Evolutionary conservation across 1,140 invertebrate genomes (phyloP).

Genomic region (Megalonaias nervosa): DNA sequence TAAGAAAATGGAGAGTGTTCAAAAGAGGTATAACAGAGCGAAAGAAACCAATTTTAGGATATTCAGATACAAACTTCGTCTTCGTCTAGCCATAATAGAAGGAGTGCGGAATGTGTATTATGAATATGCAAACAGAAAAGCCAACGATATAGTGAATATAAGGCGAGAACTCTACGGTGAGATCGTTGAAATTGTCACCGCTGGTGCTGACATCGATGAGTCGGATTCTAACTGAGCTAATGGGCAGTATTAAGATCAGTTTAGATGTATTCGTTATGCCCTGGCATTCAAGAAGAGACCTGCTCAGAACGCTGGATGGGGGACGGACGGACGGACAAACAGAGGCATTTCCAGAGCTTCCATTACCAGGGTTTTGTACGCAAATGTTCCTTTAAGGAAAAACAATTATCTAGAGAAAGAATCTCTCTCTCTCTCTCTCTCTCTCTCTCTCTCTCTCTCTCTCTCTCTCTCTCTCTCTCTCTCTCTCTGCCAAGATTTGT

Average conservation of each 20-base stretch:
- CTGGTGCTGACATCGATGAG: constrained; percentile 19
- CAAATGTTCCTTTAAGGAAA: constrained; percentile 28
- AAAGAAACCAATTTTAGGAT: constrained; percentile 32
- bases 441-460: no score
- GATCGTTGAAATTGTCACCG: constrained; percentile 37
- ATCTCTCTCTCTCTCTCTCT: no score
- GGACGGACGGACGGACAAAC: not conserved
- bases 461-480: no score
- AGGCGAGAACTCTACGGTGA: constrained; percentile 47
- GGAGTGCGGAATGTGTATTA: constrained; percentile 45
- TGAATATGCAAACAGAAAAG: constrained; percentile 41
- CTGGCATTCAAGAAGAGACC: not conserved
- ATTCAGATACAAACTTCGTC: constrained; percentile 37
- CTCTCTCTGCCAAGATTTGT: no score
- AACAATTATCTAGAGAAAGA: constrained; percentile 13
- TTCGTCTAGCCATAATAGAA: constrained; percentile 39
- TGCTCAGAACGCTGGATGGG: not conserved
- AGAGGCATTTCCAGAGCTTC: not conserved
- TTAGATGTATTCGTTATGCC: not conserved
- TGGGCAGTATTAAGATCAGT: not conserved
- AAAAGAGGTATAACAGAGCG: constrained; percentile 38
- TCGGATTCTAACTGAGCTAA: constrained; percentile 20
- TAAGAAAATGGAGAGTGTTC: constrained; percentile 28
- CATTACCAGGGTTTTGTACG: not conserved
- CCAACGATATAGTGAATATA: constrained; percentile 53